A percentile compares a stretch with the other conserved stretches of the same genome.
These are phyloP conservation scores for Macroglossus sobrinus DNA, from an alignment of 2,113 vertebrate genomes.

Conservation along the genomic window DNA sequence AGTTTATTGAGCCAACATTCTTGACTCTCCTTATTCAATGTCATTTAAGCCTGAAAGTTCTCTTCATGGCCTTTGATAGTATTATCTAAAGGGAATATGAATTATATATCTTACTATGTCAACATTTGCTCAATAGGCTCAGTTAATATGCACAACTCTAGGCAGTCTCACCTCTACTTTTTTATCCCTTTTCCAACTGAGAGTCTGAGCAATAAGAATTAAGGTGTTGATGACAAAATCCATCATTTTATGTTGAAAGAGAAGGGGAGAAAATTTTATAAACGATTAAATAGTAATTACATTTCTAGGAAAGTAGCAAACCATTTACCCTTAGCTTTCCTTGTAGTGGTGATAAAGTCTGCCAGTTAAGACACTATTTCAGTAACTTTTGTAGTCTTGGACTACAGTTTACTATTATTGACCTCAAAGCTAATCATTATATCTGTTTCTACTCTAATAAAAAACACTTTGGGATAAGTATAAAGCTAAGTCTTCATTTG, in stretches of 20 bases:
- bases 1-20: background rate
- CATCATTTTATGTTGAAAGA: slow-evolving; percentile 41
- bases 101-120: background rate
- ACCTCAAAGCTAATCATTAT: background rate
- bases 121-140: background rate
- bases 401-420: slow-evolving; percentile 42
- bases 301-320: slow-evolving; percentile 50
- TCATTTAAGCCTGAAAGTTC: slow-evolving; percentile 16
- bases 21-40: background rate
- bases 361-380: slow-evolving; percentile 11
- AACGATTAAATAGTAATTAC: slow-evolving; percentile 20
- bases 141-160: background rate
- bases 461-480: slow-evolving; percentile 28
- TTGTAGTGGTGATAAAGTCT: slow-evolving; percentile 34
- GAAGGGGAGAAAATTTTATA: background rate
- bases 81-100: background rate
- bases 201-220: background rate
- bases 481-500: slow-evolving; percentile 39
- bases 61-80: background rate
- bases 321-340: background rate
- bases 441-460: background rate
- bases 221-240: background rate
- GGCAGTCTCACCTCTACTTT: background rate
- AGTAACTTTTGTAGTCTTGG: slow-evolving; percentile 19
- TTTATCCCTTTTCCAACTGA: background rate